A percentile compares a stretch with the other conserved stretches of the same genome.
Evolutionary conservation across 2,888 invertebrate species (phyloP).

Genomic region (Idaea biselata): DNA sequence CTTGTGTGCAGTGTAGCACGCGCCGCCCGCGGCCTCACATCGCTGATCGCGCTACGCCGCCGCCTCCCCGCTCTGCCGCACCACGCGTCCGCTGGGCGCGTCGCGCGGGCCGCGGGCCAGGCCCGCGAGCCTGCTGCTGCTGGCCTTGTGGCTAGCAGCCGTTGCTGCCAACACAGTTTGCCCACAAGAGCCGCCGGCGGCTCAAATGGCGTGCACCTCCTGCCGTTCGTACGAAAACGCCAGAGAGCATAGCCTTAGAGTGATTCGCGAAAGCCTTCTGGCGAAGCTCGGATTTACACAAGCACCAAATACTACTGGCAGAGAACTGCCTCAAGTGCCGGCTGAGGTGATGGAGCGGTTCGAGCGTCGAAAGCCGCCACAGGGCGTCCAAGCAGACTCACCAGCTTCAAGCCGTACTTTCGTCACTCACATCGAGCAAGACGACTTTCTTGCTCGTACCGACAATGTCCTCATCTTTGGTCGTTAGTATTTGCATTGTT

Average conservation of each 20-base stretch:
- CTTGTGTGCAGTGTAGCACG: conserved; percentile 74
- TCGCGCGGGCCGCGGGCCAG: conserved; percentile 80
- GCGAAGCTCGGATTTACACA: conserved; percentile 82
- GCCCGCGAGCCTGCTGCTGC: conserved; percentile 80
- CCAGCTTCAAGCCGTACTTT: conserved; percentile 72
- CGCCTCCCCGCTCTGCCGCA: conserved; percentile 77
- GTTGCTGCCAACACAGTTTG: conserved; percentile 67
- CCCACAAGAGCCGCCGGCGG: conserved; percentile 56
- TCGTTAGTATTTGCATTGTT: conserved; percentile 72
- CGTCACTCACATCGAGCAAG: conserved; percentile 81
- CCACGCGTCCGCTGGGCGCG: conserved; percentile 80
- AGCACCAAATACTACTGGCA: conserved; percentile 83
- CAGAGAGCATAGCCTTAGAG: conserved; percentile 81
- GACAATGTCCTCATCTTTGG: conserved; percentile 86
- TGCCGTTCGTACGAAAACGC: conserved; percentile 80
- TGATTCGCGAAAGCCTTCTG: conserved; percentile 83
- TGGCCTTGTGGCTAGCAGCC: conserved; percentile 75
- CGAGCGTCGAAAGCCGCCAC: conserved; percentile 76
- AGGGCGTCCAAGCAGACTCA: conserved; percentile 82
- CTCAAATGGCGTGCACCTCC: conserved; percentile 70
- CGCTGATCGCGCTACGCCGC: conserved; percentile 73
- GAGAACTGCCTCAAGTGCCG: conserved; percentile 80
- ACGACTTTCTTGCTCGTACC: conserved; percentile 85
- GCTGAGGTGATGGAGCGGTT: conserved; percentile 75
- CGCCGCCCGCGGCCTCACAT: conserved; percentile 76